These are phyloP conservation scores for Charanyca ferruginea DNA, from an alignment of 2,888 invertebrate species.

Conservation along the genomic window DNA sequence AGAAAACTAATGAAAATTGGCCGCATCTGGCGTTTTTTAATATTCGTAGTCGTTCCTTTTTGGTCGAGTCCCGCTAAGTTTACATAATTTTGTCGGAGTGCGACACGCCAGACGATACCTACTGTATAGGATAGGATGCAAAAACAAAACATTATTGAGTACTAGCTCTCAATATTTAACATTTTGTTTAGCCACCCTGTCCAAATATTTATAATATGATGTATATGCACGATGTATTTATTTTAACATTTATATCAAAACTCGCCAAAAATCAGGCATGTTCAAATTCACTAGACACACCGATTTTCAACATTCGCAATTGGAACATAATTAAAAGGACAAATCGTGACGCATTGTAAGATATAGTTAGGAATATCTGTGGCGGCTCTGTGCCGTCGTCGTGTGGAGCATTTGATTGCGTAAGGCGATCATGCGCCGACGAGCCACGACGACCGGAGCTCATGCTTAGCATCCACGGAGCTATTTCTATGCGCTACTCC, in stretches of 20 bases:
- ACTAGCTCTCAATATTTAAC: too few species aligned
- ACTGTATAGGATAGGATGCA: too few species aligned
- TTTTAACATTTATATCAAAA: not conserved
- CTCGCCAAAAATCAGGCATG: not conserved
- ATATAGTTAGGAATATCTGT: slow-evolving; percentile 70
- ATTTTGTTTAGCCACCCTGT: too few species aligned
- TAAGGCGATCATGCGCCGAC: slow-evolving; percentile 71
- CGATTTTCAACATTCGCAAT: slow-evolving; percentile 70
- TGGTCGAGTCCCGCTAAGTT: too few species aligned
- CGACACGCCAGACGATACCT: too few species aligned
- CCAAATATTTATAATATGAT: too few species aligned
- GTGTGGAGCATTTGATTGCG: slow-evolving; percentile 73
- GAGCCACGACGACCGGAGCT: slow-evolving; percentile 61
- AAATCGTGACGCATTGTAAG: slow-evolving; percentile 77
- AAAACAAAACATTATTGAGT: too few species aligned
- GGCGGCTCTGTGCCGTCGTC: slow-evolving; percentile 67
- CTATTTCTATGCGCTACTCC: slow-evolving; percentile 57
- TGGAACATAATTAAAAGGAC: slow-evolving; percentile 78
- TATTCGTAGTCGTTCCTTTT: too few species aligned
- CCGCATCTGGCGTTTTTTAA: too few species aligned
- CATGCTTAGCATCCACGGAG: slow-evolving; percentile 59
- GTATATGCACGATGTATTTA: too few species aligned
- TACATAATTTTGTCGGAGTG: too few species aligned
- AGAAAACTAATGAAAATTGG: too few species aligned
- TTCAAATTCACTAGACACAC: slow-evolving; percentile 35